These are phyloP conservation scores for Pseudocheirus occidentalis DNA, from an alignment of 2,797 vertebrate genomes.

Conservation along the genomic window DNA sequence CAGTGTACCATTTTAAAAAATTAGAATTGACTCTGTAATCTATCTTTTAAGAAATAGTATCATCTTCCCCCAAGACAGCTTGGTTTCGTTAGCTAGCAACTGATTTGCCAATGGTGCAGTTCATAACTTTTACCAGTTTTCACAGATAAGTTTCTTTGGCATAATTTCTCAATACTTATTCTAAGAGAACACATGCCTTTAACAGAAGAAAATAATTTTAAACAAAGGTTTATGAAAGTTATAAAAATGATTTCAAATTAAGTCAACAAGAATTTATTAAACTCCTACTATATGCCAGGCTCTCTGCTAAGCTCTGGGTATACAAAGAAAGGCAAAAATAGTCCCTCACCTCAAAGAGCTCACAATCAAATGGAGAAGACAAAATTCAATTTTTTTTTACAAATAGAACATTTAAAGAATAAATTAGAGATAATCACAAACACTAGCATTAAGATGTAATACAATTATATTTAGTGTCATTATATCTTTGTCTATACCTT, in stretches of 20 bases:
- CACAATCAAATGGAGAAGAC: too few relatives aligned
- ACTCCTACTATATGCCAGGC: too few relatives aligned
- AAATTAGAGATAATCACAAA: not conserved
- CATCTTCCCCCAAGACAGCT: not conserved
- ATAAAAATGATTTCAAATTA: not conserved
- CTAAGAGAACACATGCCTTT: not conserved
- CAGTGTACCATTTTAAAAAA: not conserved
- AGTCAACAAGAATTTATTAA: not conserved
- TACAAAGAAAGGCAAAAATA: too few relatives aligned
- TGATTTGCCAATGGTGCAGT: not conserved
- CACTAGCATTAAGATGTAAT: not conserved
- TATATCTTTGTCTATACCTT: not conserved
- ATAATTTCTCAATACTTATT: not conserved
- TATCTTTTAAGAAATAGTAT: not conserved
- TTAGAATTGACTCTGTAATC: not conserved
- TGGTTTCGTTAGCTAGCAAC: too few relatives aligned
- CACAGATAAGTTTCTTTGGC: not conserved
- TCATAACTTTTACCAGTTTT: not conserved
- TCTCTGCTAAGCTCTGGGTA: too few relatives aligned
- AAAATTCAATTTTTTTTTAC: too few relatives aligned
- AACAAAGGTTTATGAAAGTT: not conserved
- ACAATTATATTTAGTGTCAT: not conserved
- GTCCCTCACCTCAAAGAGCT: too few relatives aligned
- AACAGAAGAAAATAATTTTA: not conserved
- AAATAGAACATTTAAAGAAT: not conserved